These are phyloP conservation scores for Acanthacorydalis orientalis DNA, from an alignment of 2,888 invertebrate genomes.

Conservation along the genomic window DNA sequence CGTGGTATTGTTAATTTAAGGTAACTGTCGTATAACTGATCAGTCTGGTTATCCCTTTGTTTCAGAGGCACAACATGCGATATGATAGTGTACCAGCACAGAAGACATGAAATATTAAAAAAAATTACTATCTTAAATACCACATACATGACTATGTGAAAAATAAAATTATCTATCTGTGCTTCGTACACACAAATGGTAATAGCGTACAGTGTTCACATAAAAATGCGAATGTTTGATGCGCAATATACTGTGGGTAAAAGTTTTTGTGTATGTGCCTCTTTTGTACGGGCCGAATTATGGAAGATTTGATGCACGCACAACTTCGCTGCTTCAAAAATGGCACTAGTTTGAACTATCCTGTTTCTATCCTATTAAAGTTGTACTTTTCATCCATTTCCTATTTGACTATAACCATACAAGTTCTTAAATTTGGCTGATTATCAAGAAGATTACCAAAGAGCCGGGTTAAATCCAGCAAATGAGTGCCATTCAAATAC, in stretches of 20 bases:
- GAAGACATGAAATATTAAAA: background rate
- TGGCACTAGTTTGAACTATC: slow-evolving; percentile 18
- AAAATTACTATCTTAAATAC: background rate
- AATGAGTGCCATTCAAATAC: slow-evolving; percentile 6
- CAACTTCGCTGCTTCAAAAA: slow-evolving; percentile 14
- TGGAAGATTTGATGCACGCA: slow-evolving; percentile 22
- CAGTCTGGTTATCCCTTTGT: slow-evolving; percentile 37
- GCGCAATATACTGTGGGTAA: no score
- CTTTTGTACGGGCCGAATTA: slow-evolving; percentile 21
- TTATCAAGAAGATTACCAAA: no score
- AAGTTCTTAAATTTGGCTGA: no score
- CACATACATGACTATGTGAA: background rate
- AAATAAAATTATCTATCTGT: background rate
- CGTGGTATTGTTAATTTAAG: no score
- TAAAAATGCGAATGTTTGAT: no score
- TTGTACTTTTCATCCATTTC: no score
- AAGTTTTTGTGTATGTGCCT: slow-evolving; percentile 4
- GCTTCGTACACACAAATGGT: background rate
- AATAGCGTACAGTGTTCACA: background rate
- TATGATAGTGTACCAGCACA: slow-evolving; percentile 35
- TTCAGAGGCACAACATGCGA: slow-evolving; percentile 74
- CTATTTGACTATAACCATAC: no score
- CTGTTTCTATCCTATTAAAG: slow-evolving; percentile 4
- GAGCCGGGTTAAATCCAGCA: background rate
- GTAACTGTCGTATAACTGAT: slow-evolving; percentile 18